A percentile compares a stretch with the other conserved stretches of the same genome.
These are phyloP conservation scores for Catharus ustulatus DNA, from an alignment of 2,797 vertebrate genomes.

Conservation along the genomic window DNA sequence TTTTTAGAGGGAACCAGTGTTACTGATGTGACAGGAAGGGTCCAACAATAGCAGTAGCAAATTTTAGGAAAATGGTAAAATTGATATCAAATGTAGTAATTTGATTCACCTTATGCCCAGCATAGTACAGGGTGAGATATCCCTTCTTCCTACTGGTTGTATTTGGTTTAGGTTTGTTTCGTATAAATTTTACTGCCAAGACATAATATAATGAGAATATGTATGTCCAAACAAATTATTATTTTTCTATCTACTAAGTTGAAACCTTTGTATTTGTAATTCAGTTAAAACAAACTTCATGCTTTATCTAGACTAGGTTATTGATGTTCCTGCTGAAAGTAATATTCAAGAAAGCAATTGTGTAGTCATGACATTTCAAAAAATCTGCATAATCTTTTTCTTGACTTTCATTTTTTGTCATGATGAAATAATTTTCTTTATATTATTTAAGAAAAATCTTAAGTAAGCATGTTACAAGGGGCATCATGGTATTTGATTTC, in stretches of 20 bases:
- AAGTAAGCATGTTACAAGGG: background rate
- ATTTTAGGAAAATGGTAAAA: background rate
- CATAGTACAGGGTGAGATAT: background rate
- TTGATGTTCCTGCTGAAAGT: background rate
- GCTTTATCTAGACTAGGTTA: background rate
- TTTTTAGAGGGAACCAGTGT: background rate
- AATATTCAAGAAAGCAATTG: background rate
- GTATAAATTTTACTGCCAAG: background rate
- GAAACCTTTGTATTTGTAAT: background rate
- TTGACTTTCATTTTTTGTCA: background rate
- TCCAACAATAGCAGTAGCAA: background rate
- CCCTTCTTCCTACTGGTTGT: background rate
- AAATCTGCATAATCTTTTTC: background rate
- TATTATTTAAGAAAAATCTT: background rate
- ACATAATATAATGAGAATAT: background rate
- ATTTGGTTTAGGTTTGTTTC: background rate
- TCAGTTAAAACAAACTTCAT: background rate
- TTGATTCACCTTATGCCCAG: background rate
- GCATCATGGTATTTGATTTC: background rate
- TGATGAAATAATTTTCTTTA: background rate
- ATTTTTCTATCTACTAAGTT: background rate
- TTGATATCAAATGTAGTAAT: background rate
- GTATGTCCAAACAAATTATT: background rate
- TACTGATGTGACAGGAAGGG: background rate
- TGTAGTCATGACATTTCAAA: fast-evolving